Percentiles rank a stretch among this genome's conserved stretches.
phyloP scores from a whole-genome alignment of 2,888 invertebrate genomes.

The Micoletzkya japonica region DNA sequence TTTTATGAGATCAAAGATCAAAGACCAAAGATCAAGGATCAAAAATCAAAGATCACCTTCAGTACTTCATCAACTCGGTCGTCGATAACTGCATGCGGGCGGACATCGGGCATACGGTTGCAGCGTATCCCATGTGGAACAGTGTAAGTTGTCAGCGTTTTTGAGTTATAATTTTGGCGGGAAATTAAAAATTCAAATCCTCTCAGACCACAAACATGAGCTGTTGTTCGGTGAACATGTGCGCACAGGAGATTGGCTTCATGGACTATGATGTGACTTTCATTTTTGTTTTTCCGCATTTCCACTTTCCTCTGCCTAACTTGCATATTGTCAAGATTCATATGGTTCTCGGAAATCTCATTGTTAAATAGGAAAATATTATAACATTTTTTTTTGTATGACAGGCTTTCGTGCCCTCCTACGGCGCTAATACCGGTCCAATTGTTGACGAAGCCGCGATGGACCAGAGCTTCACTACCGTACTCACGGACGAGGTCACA shows the following conservation, averaged over 20 bases:
- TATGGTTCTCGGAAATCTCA: neutral
- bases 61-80: constrained; percentile 24
- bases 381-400: neutral
- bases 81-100: constrained; percentile 34
- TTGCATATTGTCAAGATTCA: neutral
- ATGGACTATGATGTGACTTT: constrained; percentile 36
- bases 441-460: neutral
- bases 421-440: constrained; percentile 4
- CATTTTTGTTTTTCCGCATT: neutral
- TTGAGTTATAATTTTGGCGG: neutral
- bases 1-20: neutral
- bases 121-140: constrained; percentile 41
- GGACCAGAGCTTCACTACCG: neutral
- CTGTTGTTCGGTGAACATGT: constrained; percentile 35
- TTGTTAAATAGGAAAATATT: neutral
- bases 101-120: constrained; percentile 40
- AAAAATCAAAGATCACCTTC: neutral
- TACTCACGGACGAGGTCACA: constrained; percentile 7
- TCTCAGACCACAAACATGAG: constrained; percentile 2
- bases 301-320: no score
- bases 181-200: neutral
- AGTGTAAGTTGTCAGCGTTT: constrained; percentile 7
- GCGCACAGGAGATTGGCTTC: constrained; percentile 35
- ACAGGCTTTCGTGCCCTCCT: constrained; percentile 22
- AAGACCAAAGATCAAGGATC: neutral